Base-by-base conservation (phyloP, 2,113 vertebrate genomes). In the Lethenteron reissneri region DNA sequence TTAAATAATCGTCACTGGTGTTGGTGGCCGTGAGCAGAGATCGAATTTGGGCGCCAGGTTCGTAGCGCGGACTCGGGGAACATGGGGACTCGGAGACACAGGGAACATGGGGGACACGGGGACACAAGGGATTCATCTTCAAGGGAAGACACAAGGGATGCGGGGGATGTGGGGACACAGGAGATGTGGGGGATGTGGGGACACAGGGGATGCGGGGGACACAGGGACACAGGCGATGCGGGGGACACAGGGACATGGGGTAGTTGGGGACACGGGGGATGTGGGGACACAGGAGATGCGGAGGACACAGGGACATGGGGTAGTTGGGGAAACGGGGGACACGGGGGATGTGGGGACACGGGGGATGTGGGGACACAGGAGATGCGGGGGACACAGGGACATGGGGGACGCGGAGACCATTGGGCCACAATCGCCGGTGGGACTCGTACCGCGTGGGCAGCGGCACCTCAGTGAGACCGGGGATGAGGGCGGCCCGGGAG, bases 401-500 rank as follows among this genome's bases (percentile, higher is more conserved):
- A 41, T 41, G 41, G 41, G 41, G 41, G 41, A 41, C 41, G 5
- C 41, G 41, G 41, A 41, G 41, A 41, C 41, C 41, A 41, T 41
- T 41, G 41, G 41, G 41, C 41, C 6, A 3, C 41, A 41, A 41
- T 5, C 41, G 41, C 41, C 41, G 41, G 41, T 41, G 41, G 41
- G 41, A 11, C 72, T 73, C 75, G 41, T 41, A 95, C 92, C 92
- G 91, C 77, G 92, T 99, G 75, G 94, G 92, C 15, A 97, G 88
- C 0, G 94, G 91, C 58, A 97, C 94, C 79, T 99, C 94, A 0
- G 92, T 99, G 75, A 96, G 81, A 1, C 92, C 94, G 2, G 91
- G n/a, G n/a, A 99, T 81, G 75, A 92, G 92, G 0, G 88, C 86
- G 0, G 94, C 88, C 75, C 92, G 92, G n/a, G 85, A 81, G 72